These are phyloP conservation scores for Himalopsyche phryganea DNA, from an alignment of 1,140 invertebrate species.

Conservation along the genomic window DNA sequence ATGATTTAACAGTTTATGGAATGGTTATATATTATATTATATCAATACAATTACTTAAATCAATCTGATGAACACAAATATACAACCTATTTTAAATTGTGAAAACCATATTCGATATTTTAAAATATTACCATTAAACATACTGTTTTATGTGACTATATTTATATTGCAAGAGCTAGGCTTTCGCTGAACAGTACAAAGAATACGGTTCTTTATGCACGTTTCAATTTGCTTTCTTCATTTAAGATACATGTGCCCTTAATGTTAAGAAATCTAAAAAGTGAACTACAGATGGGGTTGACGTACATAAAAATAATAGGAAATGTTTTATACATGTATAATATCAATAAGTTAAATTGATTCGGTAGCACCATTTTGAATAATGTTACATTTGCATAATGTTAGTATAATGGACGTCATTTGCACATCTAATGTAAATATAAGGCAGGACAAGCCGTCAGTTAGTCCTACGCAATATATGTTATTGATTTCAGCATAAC, in stretches of 20 bases:
- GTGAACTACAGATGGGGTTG: background rate
- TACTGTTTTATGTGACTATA: no score
- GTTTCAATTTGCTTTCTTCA: background rate
- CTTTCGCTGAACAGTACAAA: no score
- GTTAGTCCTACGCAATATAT: no score
- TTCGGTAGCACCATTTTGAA: conserved; percentile 23
- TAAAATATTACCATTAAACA: no score
- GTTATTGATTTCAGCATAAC: no score
- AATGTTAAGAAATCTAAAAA: background rate
- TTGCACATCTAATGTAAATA: background rate
- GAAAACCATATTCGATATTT: no score
- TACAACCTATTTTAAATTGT: no score
- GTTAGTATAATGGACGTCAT: conserved; percentile 14
- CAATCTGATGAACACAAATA: no score
- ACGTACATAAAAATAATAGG: conserved; percentile 16
- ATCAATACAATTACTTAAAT: no score
- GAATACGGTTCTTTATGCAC: background rate
- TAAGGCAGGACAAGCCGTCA: conserved; percentile 6
- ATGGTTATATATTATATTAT: no score
- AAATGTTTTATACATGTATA: conserved; percentile 13
- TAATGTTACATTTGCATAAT: conserved; percentile 17
- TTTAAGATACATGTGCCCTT: conserved; percentile 1
- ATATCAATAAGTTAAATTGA: conserved; percentile 18
- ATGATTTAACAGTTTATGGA: no score
- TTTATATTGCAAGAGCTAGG: no score